Evolutionary conservation across 2,797 vertebrate genomes (phyloP).

Genomic region (Phataginus tricuspis): DNA sequence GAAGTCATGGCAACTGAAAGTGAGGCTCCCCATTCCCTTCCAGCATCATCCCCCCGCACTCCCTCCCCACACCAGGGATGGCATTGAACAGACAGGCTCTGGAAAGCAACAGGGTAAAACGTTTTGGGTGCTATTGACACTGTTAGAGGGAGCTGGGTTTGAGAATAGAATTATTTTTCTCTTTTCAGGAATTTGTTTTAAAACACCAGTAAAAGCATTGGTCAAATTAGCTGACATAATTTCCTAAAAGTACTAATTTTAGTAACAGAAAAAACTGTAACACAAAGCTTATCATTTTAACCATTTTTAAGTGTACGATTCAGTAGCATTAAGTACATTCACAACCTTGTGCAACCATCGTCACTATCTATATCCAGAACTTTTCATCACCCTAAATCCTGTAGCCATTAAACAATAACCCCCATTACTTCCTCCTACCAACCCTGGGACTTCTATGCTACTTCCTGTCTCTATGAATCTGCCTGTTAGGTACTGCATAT

Average conservation of each 20-base stretch:
- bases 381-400: background rate
- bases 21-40: background rate
- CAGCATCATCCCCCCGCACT: rapidly evolving
- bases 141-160: background rate
- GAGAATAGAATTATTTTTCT: background rate
- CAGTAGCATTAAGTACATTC: background rate
- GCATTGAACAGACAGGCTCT: background rate
- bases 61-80: background rate
- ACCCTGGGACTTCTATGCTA: background rate
- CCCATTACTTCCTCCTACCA: background rate
- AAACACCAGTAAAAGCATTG: background rate
- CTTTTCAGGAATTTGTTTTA: constrained; percentile 14
- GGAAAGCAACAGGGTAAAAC: background rate
- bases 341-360: background rate
- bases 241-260: background rate
- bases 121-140: background rate
- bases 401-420: background rate
- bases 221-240: constrained; percentile 11
- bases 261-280: background rate
- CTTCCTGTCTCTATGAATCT: background rate
- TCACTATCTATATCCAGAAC: background rate
- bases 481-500: background rate
- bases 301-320: background rate
- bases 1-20: background rate
- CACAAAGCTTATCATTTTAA: background rate